Conservation (phyloP, 2,888 invertebrate species). For the Mallateleia sp. region DNA sequence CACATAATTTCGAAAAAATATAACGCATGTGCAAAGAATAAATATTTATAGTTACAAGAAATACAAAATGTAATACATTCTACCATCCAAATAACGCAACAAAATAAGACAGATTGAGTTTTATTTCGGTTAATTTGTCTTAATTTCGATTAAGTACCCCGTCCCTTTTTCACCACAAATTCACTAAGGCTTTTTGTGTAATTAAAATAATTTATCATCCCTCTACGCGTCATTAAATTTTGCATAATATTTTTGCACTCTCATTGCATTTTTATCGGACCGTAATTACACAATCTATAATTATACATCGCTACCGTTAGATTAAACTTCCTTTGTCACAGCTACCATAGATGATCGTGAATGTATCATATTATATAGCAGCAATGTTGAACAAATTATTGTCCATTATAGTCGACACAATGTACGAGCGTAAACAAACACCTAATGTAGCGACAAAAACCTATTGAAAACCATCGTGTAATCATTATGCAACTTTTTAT, state of each 20-base stretch:
- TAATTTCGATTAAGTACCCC: neutral
- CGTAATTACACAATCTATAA: constrained; percentile 21
- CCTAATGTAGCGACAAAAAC: neutral
- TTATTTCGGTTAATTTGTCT: neutral
- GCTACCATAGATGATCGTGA: constrained; percentile 24
- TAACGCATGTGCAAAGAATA: neutral
- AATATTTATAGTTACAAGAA: neutral
- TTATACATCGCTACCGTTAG: constrained; percentile 20
- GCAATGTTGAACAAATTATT: constrained; percentile 47
- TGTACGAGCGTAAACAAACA: constrained; percentile 31
- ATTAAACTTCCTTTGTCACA: constrained; percentile 51
- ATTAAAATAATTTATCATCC: constrained; percentile 9
- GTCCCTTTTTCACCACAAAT: neutral
- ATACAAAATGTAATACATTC: too few species aligned
- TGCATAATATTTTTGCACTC: neutral
- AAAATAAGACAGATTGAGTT: neutral
- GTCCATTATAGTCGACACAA: constrained; percentile 46
- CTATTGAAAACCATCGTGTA: constrained; percentile 2
- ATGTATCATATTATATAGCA: constrained; percentile 22
- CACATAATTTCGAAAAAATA: neutral
- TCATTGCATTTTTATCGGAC: constrained; percentile 20
- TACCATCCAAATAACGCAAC: too few species aligned
- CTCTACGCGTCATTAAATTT: constrained; percentile 9
- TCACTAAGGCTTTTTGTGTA: neutral
- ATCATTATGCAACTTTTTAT: constrained; percentile 4